These are phyloP conservation scores for Polietes domitor DNA, from an alignment of 2,888 invertebrate species.

Conservation along the genomic window DNA sequence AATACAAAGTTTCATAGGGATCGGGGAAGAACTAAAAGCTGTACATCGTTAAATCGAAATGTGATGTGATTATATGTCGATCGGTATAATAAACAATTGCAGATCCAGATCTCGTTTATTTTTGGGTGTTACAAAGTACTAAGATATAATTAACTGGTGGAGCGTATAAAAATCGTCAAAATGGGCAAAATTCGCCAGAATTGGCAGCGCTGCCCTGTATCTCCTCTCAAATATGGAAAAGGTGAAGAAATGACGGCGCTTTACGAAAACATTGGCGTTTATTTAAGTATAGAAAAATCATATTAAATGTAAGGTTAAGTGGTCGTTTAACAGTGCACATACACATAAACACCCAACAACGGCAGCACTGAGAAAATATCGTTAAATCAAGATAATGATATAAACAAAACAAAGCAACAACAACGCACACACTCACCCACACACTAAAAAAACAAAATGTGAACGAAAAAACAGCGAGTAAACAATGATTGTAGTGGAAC, in stretches of 20 bases:
- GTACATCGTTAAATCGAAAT: no score
- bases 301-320: constrained; percentile 26
- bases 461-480: background rate
- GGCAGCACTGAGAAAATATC: constrained; percentile 7
- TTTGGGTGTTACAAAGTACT: no score
- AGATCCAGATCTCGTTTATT: no score
- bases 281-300: constrained; percentile 24
- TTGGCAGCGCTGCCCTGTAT: no score
- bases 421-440: background rate
- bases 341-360: constrained; percentile 53
- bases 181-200: no score
- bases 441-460: background rate
- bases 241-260: background rate
- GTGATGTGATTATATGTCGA: no score
- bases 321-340: background rate
- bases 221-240: background rate
- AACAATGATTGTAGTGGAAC: background rate
- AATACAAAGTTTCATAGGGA: no score
- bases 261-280: background rate
- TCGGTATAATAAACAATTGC: no score
- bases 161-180: no score
- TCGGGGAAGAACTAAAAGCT: no score
- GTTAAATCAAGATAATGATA: constrained; percentile 7
- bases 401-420: background rate
- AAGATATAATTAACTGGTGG: no score